phyloP scores from a whole-genome alignment of 1,140 invertebrate genomes.

The Trissolcus basalis region DNA sequence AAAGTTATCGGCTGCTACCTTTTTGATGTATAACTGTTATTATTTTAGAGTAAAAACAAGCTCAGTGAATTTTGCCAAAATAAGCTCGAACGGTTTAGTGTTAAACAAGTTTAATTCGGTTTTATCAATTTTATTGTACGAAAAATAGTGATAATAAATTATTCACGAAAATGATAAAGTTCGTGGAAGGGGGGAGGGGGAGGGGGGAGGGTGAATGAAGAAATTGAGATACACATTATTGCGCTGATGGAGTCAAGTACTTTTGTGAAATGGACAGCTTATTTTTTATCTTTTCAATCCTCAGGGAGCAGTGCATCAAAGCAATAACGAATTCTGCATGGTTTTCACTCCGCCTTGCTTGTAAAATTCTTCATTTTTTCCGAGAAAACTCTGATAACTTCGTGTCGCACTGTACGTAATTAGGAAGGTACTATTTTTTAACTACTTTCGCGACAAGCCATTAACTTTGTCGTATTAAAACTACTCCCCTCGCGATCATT shows the following conservation, averaged over 20 bases:
- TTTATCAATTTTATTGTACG: too few species aligned
- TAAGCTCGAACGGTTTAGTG: too few species aligned
- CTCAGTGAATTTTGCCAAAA: too few species aligned
- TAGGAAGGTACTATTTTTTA: constrained; percentile 58
- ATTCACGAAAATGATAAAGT: too few species aligned
- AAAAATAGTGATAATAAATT: too few species aligned
- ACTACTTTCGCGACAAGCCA: constrained; percentile 57
- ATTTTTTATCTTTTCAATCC: constrained; percentile 49
- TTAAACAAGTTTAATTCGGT: too few species aligned
- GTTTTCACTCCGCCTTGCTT: constrained; percentile 33
- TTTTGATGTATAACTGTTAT: too few species aligned
- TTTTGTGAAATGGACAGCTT: constrained; percentile 45
- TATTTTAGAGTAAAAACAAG: too few species aligned
- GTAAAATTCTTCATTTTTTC: constrained; percentile 49
- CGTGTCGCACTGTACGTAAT: constrained; percentile 43
- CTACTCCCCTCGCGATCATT: constrained; percentile 50
- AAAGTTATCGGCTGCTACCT: too few species aligned
- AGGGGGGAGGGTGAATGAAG: too few species aligned
- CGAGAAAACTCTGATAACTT: constrained; percentile 53
- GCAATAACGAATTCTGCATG: constrained; percentile 47
- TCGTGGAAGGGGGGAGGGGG: too few species aligned
- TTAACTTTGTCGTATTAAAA: constrained; percentile 51
- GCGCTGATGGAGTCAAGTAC: constrained; percentile 13
- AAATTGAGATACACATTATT: too few species aligned
- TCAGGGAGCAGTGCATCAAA: constrained; percentile 50